Percentiles rank a stretch among this genome's conserved stretches.
Conservation (phyloP, 1,140 invertebrate genomes). For the Danaus melanippus region DNA sequence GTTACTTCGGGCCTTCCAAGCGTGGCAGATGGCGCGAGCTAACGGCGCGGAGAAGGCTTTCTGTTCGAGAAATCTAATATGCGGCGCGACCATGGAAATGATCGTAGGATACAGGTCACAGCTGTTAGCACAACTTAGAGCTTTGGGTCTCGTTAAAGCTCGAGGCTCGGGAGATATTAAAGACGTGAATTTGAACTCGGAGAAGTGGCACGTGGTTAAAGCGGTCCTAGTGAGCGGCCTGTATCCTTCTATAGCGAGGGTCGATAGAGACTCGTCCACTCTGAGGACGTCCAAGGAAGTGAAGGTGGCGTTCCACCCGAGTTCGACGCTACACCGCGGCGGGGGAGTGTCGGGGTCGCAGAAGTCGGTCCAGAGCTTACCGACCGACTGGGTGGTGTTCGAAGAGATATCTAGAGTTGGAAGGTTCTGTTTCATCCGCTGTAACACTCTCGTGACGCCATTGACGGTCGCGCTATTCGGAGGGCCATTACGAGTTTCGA, state of each 20-base stretch:
- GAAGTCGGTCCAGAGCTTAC: constrained; percentile 76
- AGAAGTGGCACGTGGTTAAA: constrained; percentile 94
- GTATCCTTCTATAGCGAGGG: constrained; percentile 89
- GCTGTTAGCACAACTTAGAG: constrained; percentile 87
- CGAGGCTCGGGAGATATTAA: constrained; percentile 82
- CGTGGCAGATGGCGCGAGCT: constrained; percentile 79
- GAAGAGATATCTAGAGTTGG: constrained; percentile 84
- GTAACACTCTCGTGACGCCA: constrained; percentile 84
- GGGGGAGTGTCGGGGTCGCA: constrained; percentile 44
- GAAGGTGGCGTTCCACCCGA: constrained; percentile 82
- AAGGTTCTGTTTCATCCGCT: constrained; percentile 78
- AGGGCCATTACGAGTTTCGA: constrained; percentile 77
- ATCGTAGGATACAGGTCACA: constrained; percentile 84
- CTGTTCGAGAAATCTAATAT: constrained; percentile 86
- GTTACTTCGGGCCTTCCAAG: constrained; percentile 88
- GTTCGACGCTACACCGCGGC: constrained; percentile 77
- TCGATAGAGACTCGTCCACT: constrained; percentile 58
- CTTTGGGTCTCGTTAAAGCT: constrained; percentile 85
- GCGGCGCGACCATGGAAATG: constrained; percentile 89
- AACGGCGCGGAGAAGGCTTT: constrained; percentile 81
- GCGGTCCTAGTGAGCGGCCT: constrained; percentile 88
- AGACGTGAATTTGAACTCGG: constrained; percentile 87
- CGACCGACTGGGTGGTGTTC: constrained; percentile 88
- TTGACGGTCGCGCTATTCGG: constrained; percentile 86
- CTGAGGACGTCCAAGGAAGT: constrained; percentile 77